phyloP scores from a whole-genome alignment of 2,888 invertebrate species.

The Cremastinae sp. region DNA sequence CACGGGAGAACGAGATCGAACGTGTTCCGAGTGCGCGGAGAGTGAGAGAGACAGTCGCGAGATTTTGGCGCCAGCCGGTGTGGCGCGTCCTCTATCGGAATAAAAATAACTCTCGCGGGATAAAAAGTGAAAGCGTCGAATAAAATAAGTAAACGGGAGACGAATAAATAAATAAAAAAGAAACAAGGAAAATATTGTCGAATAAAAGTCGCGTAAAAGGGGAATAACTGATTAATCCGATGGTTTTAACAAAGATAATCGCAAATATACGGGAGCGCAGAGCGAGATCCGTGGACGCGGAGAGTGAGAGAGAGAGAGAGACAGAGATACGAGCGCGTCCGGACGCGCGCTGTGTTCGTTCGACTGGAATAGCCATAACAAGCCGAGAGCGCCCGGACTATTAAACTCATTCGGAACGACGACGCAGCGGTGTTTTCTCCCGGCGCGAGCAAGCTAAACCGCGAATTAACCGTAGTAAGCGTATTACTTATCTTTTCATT shows the following conservation, averaged over 20 bases:
- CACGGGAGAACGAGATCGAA: too few relatives aligned
- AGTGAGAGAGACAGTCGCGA: too few relatives aligned
- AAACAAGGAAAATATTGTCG: conserved; percentile 32
- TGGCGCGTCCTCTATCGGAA: too few relatives aligned
- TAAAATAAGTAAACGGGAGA: background rate
- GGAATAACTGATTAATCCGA: conserved; percentile 59
- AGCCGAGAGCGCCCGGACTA: conserved; percentile 32
- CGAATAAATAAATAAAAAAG: conserved; percentile 10
- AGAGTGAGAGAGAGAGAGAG: background rate
- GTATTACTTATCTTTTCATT: conserved; percentile 63
- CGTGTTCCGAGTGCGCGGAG: too few relatives aligned
- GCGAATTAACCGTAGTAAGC: conserved; percentile 59
- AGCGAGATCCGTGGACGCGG: background rate
- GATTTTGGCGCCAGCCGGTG: too few relatives aligned
- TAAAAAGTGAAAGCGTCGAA: conserved; percentile 13
- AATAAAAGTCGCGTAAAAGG: conserved; percentile 25
- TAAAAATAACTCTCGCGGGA: conserved; percentile 1
- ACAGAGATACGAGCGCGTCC: conserved; percentile 16
- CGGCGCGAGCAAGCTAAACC: conserved; percentile 42
- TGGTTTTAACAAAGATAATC: conserved; percentile 55
- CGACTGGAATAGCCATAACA: conserved; percentile 19
- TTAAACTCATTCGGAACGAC: conserved; percentile 43
- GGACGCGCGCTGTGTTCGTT: too few relatives aligned
- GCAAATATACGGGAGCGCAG: conserved; percentile 4
- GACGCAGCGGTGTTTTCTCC: conserved; percentile 30